phyloP scores from a whole-genome alignment of 2,888 invertebrate species.

The Nycteola revayana region DNA sequence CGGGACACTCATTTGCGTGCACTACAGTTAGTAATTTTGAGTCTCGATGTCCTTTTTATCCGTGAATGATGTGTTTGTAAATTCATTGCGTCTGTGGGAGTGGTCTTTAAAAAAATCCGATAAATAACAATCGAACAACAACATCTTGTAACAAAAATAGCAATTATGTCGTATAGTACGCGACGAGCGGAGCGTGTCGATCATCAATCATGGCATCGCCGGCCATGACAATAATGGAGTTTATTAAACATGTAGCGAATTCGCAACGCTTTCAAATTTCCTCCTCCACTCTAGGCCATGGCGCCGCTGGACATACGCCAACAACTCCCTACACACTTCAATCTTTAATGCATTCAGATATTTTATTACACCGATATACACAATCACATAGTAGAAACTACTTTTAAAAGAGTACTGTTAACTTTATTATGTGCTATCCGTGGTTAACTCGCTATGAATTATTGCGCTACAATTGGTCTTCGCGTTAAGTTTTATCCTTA shows the following conservation, averaged over 20 bases:
- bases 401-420: no score
- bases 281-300: constrained; percentile 33
- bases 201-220: constrained; percentile 31
- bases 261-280: constrained; percentile 52
- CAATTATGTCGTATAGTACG: constrained; percentile 22
- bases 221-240: constrained; percentile 32
- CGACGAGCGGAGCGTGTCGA: constrained; percentile 23
- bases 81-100: no score
- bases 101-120: no score
- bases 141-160: constrained; percentile 23
- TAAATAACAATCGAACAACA: no score
- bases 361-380: constrained; percentile 40
- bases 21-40: no score
- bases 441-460: no score
- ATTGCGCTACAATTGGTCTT: no score
- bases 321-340: constrained; percentile 43
- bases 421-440: no score
- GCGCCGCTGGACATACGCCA: constrained; percentile 46
- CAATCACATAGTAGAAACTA: constrained; percentile 11
- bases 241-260: constrained; percentile 45
- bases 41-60: no score
- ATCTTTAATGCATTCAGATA: constrained; percentile 50
- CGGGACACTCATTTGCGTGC: no score
- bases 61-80: no score
- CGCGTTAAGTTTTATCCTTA: no score